Conservation (phyloP, 1,140 invertebrate species). For the Lineus longissimus region DNA sequence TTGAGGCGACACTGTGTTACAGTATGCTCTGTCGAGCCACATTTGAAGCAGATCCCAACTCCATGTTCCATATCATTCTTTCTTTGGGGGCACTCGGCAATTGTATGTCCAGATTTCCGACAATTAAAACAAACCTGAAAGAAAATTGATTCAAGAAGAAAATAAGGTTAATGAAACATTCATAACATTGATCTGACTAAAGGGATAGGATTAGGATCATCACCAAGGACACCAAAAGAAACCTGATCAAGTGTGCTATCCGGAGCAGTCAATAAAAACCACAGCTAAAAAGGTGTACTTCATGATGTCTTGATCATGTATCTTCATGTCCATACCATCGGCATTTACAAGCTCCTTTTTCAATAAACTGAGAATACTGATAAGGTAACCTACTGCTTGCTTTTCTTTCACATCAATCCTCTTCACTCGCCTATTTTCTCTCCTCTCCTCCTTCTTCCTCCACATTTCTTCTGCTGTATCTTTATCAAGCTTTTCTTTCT, state of each 20-base stretch:
- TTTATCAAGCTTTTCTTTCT: background rate
- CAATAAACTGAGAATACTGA: too few species aligned
- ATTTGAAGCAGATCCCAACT: slow-evolving; percentile 55
- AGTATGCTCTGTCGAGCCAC: slow-evolving; percentile 54
- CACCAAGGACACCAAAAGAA: background rate
- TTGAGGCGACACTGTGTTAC: slow-evolving; percentile 54
- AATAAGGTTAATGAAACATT: slow-evolving; percentile 3
- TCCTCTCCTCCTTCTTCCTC: slow-evolving; percentile 5
- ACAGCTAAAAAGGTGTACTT: too few species aligned
- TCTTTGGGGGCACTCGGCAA: slow-evolving; percentile 71
- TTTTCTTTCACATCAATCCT: slow-evolving; percentile 6
- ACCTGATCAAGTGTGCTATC: too few species aligned
- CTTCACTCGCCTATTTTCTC: slow-evolving; percentile 13
- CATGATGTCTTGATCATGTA: too few species aligned
- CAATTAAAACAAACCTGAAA: slow-evolving; percentile 67
- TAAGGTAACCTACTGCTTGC: slow-evolving; percentile 5
- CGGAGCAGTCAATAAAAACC: too few species aligned
- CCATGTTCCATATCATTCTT: slow-evolving; percentile 54
- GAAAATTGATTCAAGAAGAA: slow-evolving; percentile 6
- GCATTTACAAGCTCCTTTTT: too few species aligned
- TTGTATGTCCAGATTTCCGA: slow-evolving; percentile 64
- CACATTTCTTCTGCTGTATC: background rate
- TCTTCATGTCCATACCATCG: too few species aligned
- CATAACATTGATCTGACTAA: too few species aligned
- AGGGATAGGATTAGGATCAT: background rate